Evolutionary conservation across 2,888 invertebrate species (phyloP).

Genomic region (Melipona bicolor): DNA sequence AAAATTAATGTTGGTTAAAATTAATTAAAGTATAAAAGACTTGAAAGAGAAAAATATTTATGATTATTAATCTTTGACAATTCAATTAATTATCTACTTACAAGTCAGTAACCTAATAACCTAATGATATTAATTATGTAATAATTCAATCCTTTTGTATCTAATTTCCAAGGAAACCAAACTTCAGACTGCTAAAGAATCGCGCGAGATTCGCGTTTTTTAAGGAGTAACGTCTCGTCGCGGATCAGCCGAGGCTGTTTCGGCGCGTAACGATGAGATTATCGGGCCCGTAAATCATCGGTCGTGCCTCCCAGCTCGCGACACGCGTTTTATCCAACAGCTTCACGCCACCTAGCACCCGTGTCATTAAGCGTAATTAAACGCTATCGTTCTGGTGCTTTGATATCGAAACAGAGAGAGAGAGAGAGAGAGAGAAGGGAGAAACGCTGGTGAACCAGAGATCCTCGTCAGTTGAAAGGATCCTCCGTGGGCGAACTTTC

Average conservation of each 20-base stretch:
- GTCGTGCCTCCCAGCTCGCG: conserved; percentile 47
- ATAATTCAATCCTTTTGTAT: too few relatives aligned
- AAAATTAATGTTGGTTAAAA: too few relatives aligned
- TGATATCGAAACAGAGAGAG: conserved; percentile 19
- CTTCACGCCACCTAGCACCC: conserved; percentile 25
- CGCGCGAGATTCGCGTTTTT: neutral
- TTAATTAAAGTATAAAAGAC: too few relatives aligned
- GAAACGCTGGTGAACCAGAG: conserved; percentile 3
- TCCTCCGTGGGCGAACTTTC: conserved; percentile 65
- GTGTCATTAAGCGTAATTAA: conserved; percentile 61
- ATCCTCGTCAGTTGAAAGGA: conserved; percentile 27
- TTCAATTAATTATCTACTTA: too few relatives aligned
- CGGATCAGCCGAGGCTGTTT: conserved; percentile 2
- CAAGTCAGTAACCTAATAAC: too few relatives aligned
- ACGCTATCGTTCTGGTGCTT: conserved; percentile 46
- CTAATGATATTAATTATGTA: too few relatives aligned
- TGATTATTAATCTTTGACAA: too few relatives aligned
- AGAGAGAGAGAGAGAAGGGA: neutral
- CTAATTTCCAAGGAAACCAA: neutral
- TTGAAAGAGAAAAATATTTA: too few relatives aligned
- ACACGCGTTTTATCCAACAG: conserved; percentile 40
- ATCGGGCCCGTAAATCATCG: conserved; percentile 53
- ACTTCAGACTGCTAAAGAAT: neutral
- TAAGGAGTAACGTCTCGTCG: conserved; percentile 32
- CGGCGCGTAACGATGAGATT: conserved; percentile 15